A percentile compares a stretch with the other conserved stretches of the same genome.
phyloP scores from a whole-genome alignment of 1,140 invertebrate species.

The Vollenhovia emeryi region DNA sequence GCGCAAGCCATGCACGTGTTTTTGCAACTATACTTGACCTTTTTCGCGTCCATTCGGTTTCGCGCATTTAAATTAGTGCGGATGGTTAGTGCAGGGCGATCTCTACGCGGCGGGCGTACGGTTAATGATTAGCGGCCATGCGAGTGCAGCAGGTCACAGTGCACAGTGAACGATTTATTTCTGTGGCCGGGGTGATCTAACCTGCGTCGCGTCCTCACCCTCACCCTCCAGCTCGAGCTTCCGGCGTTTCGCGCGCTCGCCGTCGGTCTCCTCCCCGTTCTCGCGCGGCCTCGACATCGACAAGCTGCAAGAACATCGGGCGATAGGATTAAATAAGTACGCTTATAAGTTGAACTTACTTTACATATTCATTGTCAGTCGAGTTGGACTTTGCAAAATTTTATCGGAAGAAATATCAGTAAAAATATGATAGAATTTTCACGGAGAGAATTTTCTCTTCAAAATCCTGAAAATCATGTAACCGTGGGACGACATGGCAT shows the following conservation, averaged over 20 bases:
- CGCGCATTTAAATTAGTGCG: conserved; percentile 21
- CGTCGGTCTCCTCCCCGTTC: conserved; percentile 84
- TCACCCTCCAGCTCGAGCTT: conserved; percentile 84
- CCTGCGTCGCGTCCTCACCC: conserved; percentile 86
- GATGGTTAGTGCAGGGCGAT: conserved; percentile 59
- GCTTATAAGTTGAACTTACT: too few species aligned
- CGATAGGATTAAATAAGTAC: background rate
- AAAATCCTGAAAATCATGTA: too few species aligned
- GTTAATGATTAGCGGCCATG: conserved; percentile 82
- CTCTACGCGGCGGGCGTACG: conserved; percentile 61
- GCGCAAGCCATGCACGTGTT: conserved; percentile 64
- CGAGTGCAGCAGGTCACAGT: conserved; percentile 72
- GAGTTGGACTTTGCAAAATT: background rate
- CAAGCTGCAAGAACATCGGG: conserved; percentile 71
- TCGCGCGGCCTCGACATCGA: conserved; percentile 82
- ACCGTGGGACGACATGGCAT: too few species aligned
- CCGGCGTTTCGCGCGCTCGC: conserved; percentile 79
- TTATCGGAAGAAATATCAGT: background rate
- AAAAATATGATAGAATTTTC: background rate
- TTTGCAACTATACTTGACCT: conserved; percentile 83
- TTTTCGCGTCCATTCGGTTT: conserved; percentile 70
- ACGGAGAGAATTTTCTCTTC: too few species aligned
- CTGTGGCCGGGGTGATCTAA: conserved; percentile 82
- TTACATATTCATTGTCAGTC: too few species aligned
- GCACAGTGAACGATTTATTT: conserved; percentile 69